Conservation (phyloP, 2,888 invertebrate genomes). For the Netelia fuscicornis region DNA sequence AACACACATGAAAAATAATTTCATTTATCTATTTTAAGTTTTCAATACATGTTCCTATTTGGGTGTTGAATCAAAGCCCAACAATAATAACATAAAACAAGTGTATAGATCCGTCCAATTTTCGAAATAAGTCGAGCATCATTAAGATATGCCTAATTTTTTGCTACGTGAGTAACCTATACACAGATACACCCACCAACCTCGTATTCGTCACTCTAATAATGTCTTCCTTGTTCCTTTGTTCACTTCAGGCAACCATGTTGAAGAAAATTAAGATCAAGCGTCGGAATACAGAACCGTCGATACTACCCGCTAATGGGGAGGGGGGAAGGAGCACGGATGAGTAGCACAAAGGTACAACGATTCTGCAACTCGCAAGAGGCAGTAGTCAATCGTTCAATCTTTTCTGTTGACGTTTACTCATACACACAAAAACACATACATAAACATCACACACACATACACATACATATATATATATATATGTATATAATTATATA, state of each 20-base stretch:
- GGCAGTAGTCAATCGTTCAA: conserved; percentile 74
- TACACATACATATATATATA: too few relatives aligned
- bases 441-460: too few relatives aligned
- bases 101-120: not conserved
- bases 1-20: too few relatives aligned
- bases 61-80: too few relatives aligned
- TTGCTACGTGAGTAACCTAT: not conserved
- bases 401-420: conserved; percentile 66
- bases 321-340: conserved; percentile 89
- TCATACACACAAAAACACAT: conserved; percentile 62
- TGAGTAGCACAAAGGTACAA: conserved; percentile 85
- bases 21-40: too few relatives aligned
- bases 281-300: conserved; percentile 94
- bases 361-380: conserved; percentile 80
- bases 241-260: conserved; percentile 97
- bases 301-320: conserved; percentile 90
- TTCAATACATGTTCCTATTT: too few relatives aligned
- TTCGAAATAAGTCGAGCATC: not conserved
- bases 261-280: conserved; percentile 99
- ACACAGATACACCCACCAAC: conserved; percentile 26
- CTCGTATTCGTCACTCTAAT: conserved; percentile 80
- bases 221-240: conserved; percentile 83
- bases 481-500: too few relatives aligned
- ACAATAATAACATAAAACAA: not conserved
- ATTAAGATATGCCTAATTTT: not conserved